Conservation (phyloP, 92 coral and sea anemone genomes). For the Zoanthus sociatus region DNA sequence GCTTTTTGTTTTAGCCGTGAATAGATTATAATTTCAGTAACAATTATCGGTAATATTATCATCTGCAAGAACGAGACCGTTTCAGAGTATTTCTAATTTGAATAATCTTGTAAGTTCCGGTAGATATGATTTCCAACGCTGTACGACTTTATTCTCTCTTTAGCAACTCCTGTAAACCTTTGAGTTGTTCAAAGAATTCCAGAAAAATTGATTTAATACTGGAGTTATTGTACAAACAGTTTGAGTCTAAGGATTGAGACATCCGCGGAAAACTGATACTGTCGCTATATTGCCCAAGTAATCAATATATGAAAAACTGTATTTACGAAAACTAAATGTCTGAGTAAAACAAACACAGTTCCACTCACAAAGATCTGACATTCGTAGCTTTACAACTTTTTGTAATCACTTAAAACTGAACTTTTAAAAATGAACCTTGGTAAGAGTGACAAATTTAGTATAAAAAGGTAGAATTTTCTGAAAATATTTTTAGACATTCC, state of each 20-base stretch:
- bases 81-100: neutral
- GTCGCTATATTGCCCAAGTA: neutral
- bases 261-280: neutral
- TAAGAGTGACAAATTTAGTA: no score
- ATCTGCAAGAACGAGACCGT: neutral
- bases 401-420: no score
- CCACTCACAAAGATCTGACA: no score
- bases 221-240: neutral
- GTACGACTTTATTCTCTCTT: neutral
- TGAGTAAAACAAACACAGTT: no score
- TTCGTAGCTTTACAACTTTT: no score
- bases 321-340: neutral
- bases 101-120: neutral
- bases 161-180: neutral
- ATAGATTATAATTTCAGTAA: conserved; percentile 7
- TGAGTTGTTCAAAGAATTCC: neutral
- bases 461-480: no score
- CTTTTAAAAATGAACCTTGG: no score
- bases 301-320: neutral
- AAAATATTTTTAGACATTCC: no score
- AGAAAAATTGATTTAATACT: neutral
- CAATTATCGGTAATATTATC: neutral
- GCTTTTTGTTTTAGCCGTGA: neutral
- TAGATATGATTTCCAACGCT: no score
- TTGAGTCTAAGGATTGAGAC: neutral